phyloP scores from a whole-genome alignment of 2,888 invertebrate species.

The Nomada flava region DNA sequence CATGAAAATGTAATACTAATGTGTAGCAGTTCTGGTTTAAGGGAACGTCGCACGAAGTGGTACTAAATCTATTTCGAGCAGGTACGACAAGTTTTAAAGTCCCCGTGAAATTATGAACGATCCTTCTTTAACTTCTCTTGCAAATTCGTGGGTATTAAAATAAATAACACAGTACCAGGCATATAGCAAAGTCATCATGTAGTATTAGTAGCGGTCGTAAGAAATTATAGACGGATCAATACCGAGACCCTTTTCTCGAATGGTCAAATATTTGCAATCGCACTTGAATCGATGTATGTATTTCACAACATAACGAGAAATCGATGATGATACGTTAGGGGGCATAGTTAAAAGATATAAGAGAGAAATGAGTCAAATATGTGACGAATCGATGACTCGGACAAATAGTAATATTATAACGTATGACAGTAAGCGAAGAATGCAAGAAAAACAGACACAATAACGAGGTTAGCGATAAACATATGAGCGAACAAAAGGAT shows the following conservation, averaged over 20 bases:
- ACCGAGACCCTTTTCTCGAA: slow-evolving; percentile 28
- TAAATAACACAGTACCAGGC: not conserved
- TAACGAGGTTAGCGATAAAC: slow-evolving; percentile 7
- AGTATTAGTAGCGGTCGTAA: slow-evolving; percentile 32
- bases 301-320: slow-evolving; percentile 29
- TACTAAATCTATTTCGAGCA: not conserved
- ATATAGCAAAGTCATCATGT: slow-evolving; percentile 2
- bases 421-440: not conserved
- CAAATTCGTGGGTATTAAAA: not conserved
- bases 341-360: not conserved
- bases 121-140: not conserved
- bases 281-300: slow-evolving; percentile 22
- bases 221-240: slow-evolving; percentile 59
- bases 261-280: slow-evolving; percentile 48
- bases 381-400: not conserved
- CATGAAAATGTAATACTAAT: too few relatives aligned
- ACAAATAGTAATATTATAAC: not conserved
- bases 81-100: not conserved
- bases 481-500: slow-evolving; percentile 1
- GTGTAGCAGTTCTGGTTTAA: too few relatives aligned
- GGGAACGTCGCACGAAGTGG: too few relatives aligned
- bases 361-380: not conserved
- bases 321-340: slow-evolving; percentile 7
- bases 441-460: not conserved
- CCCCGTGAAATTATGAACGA: not conserved